Conservation (phyloP, 2,888 invertebrate species). For the Cephalotes varians region DNA sequence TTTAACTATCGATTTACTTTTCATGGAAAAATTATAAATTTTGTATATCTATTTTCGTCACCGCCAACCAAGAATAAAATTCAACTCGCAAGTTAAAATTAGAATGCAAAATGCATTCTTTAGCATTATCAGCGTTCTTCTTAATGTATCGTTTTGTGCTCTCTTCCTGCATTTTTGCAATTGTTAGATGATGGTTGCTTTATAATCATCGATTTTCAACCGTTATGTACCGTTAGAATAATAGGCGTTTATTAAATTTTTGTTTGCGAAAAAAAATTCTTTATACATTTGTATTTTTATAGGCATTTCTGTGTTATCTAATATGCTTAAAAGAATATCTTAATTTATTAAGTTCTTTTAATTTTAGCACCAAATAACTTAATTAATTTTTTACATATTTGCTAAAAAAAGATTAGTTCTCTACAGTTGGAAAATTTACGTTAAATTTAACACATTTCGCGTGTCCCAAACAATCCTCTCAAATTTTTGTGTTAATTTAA, state of each 20-base stretch:
- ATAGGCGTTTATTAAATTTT: conserved; percentile 61
- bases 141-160: conserved; percentile 38
- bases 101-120: conserved; percentile 38
- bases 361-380: neutral
- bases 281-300: neutral
- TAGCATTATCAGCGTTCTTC: conserved; percentile 41
- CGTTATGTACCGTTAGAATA: conserved; percentile 79
- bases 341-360: neutral
- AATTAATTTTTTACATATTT: neutral
- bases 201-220: conserved; percentile 76
- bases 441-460: no score
- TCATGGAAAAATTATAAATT: neutral
- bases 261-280: conserved; percentile 56
- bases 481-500: no score
- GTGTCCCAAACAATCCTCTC: no score
- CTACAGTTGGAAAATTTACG: no score
- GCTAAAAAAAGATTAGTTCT: neutral
- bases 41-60: neutral
- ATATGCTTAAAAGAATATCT: neutral
- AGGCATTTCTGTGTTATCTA: neutral
- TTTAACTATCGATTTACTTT: neutral
- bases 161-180: conserved; percentile 70
- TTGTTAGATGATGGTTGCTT: conserved; percentile 64
- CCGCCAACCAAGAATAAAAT: conserved; percentile 35
- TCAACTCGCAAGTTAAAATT: neutral